Evolutionary conservation across 2,113 vertebrate species (phyloP).

Genomic region (Probosciger aterrimus): DNA sequence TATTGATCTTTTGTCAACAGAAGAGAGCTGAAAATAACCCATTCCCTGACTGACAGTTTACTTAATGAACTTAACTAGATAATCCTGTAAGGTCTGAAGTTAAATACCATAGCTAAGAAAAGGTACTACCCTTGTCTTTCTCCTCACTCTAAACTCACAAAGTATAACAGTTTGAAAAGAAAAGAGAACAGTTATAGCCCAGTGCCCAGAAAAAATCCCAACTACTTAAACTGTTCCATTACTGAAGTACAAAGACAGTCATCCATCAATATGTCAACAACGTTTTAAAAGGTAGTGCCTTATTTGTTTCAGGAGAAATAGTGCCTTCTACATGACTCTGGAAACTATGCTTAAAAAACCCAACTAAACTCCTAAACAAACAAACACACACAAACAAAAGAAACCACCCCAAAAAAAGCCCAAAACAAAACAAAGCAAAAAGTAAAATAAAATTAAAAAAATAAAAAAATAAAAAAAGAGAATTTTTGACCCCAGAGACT

Average conservation of each 20-base stretch:
- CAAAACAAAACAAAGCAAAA: background rate
- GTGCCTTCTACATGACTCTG: background rate
- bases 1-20: background rate
- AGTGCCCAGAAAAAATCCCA: background rate
- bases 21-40: background rate
- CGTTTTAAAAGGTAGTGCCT: background rate
- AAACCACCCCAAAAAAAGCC: background rate
- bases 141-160: background rate
- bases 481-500: background rate
- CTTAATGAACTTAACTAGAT: constrained; percentile 20
- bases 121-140: background rate
- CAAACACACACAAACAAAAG: background rate
- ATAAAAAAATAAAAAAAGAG: background rate
- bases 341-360: background rate
- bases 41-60: background rate
- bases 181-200: background rate
- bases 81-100: background rate
- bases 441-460: background rate
- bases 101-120: constrained; percentile 7
- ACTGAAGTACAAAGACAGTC: background rate
- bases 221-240: background rate
- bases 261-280: background rate
- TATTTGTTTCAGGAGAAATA: background rate
- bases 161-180: background rate
- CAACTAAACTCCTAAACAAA: background rate